Evolutionary conservation across 2,888 invertebrate species (phyloP).

Genomic region (Parnassius apollo): DNA sequence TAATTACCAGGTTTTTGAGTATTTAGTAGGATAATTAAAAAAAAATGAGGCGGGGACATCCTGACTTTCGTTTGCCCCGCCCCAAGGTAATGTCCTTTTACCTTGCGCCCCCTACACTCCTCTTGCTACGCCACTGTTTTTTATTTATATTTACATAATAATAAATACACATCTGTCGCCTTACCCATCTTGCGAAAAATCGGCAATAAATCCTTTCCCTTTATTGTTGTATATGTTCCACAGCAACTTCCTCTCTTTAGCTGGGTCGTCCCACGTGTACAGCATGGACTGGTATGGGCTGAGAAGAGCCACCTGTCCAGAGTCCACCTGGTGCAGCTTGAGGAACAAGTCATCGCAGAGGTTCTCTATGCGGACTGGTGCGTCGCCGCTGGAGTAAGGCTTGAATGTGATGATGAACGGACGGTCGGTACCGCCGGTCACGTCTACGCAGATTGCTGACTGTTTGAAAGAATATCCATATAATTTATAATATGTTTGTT

Average conservation of each 20-base stretch:
- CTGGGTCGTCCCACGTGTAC: conserved; percentile 93
- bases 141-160: too few species aligned
- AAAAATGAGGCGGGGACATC: too few species aligned
- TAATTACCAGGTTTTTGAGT: too few species aligned
- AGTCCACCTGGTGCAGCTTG: conserved; percentile 85
- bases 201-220: conserved; percentile 86
- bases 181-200: conserved; percentile 85
- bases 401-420: conserved; percentile 89
- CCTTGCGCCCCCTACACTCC: too few species aligned
- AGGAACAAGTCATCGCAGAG: conserved; percentile 90
- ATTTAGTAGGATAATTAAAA: too few species aligned
- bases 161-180: conserved; percentile 24
- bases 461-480: conserved; percentile 40
- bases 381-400: conserved; percentile 88
- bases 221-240: conserved; percentile 93
- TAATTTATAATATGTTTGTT: too few species aligned
- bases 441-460: conserved; percentile 86
- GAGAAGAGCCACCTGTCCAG: conserved; percentile 85
- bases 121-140: too few species aligned
- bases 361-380: conserved; percentile 92
- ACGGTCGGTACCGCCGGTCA: conserved; percentile 86
- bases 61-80: too few species aligned
- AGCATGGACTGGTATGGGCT: conserved; percentile 88
- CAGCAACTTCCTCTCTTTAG: conserved; percentile 84
- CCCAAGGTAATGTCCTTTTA: too few species aligned